Percentiles rank a stretch among this genome's conserved stretches.
Conservation (phyloP, 1,140 invertebrate genomes). For the Bombus fervidus region DNA sequence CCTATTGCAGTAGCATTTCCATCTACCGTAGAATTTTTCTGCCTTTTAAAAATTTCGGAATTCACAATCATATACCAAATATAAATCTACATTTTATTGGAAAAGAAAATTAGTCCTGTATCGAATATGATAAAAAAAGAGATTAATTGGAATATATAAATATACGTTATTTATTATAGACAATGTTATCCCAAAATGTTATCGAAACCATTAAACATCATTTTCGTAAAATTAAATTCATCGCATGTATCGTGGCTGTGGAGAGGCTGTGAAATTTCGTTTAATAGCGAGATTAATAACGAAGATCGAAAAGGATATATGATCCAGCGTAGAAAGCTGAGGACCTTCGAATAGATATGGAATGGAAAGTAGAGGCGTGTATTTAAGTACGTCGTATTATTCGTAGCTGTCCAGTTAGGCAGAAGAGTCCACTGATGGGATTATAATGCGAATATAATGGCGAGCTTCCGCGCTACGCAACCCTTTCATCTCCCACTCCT, state of each 20-base stretch:
- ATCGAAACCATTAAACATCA: neutral
- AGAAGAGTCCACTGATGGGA: conserved; percentile 76
- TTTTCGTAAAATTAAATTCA: neutral
- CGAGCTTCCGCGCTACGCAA: conserved; percentile 76
- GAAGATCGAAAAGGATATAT: neutral
- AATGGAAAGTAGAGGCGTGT: conserved; percentile 51
- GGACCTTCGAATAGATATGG: conserved; percentile 19
- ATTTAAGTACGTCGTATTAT: conserved; percentile 54
- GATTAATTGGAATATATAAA: neutral
- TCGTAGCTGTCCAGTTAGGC: conserved; percentile 70
- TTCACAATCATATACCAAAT: neutral
- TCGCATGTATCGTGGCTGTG: too few relatives aligned
- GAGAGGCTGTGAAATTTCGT: neutral
- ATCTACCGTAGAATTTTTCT: neutral
- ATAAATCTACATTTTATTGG: neutral
- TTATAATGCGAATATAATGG: conserved; percentile 81
- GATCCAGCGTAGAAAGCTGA: conserved; percentile 9
- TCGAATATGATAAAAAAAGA: neutral
- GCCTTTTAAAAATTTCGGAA: neutral
- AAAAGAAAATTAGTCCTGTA: neutral
- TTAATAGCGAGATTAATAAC: conserved; percentile 25
- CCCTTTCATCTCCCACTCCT: conserved; percentile 56
- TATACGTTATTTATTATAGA: neutral
- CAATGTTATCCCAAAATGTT: neutral
- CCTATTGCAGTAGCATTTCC: too few relatives aligned